Percentiles rank a stretch among this genome's conserved stretches.
Evolutionary conservation across 2,113 vertebrate genomes (phyloP).

Genomic region (rat (Rattus norvegicus)): DNA sequence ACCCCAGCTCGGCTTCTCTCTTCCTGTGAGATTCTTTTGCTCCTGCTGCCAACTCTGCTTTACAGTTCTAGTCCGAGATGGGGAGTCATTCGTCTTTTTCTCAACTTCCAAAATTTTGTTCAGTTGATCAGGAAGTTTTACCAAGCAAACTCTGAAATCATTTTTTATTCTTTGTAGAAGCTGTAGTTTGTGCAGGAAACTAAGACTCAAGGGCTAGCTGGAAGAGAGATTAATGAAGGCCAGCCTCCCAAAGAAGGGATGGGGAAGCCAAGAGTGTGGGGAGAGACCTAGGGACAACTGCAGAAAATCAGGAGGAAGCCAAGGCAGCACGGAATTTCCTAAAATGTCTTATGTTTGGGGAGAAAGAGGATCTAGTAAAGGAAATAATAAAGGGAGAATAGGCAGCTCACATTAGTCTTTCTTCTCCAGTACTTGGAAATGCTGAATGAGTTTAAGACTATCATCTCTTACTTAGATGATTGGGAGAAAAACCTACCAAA

Average conservation of each 20-base stretch:
- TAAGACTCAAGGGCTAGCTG: background rate
- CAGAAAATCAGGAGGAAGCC: background rate
- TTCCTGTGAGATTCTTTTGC: background rate
- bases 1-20: background rate
- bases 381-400: background rate
- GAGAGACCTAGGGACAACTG: background rate
- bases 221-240: background rate
- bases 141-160: background rate
- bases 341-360: background rate
- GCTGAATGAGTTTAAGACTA: background rate
- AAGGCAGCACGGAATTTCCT: background rate
- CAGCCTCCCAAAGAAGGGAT: background rate
- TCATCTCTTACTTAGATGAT: background rate
- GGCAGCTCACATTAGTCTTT: background rate
- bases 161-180: slow-evolving; percentile 9
- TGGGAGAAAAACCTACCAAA: background rate
- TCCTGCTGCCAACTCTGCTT: background rate
- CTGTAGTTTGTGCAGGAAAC: background rate
- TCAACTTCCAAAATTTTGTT: background rate
- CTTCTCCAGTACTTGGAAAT: slow-evolving; percentile 12
- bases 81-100: background rate
- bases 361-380: background rate
- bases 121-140: background rate
- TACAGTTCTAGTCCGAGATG: background rate
- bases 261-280: background rate